phyloP scores from a whole-genome alignment of 2,888 invertebrate genomes.

The Drosophila eohydei region DNA sequence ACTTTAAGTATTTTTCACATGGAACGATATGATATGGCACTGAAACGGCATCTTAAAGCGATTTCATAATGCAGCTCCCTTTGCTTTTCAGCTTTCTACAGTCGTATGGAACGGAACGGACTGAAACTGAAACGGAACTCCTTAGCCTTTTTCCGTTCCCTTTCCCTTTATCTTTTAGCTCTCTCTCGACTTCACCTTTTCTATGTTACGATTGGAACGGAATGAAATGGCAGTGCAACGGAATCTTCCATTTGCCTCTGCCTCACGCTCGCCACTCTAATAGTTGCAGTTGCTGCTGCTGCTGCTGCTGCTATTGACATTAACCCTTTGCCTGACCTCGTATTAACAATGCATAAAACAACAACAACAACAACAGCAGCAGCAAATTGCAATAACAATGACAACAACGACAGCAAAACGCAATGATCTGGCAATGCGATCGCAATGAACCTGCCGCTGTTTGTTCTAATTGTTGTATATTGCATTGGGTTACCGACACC shows the following conservation, averaged over 20 bases:
- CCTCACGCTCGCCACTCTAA: neutral
- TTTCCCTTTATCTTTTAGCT: neutral
- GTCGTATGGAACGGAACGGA: neutral
- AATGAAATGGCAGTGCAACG: neutral
- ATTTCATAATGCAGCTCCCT: too few species aligned
- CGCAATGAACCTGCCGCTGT: slow-evolving; percentile 67
- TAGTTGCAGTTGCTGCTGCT: slow-evolving; percentile 2
- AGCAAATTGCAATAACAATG: slow-evolving; percentile 21
- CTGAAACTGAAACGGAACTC: neutral
- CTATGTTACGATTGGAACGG: neutral
- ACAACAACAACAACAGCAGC: slow-evolving; percentile 5
- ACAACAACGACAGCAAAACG: slow-evolving; percentile 23
- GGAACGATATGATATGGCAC: too few species aligned
- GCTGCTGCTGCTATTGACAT: slow-evolving; percentile 37
- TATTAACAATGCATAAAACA: slow-evolving; percentile 19
- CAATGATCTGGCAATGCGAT: slow-evolving; percentile 49
- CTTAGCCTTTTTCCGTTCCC: neutral
- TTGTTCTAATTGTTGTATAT: slow-evolving; percentile 74
- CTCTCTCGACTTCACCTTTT: neutral
- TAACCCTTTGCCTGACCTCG: slow-evolving; percentile 56
- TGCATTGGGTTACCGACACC: slow-evolving; percentile 61
- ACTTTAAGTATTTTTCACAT: too few species aligned
- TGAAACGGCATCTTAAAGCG: too few species aligned
- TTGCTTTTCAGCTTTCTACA: too few species aligned
- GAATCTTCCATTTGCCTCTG: slow-evolving; percentile 1